These are phyloP conservation scores for Bacillus rossius DNA, from an alignment of 1,140 invertebrate species.

Conservation along the genomic window DNA sequence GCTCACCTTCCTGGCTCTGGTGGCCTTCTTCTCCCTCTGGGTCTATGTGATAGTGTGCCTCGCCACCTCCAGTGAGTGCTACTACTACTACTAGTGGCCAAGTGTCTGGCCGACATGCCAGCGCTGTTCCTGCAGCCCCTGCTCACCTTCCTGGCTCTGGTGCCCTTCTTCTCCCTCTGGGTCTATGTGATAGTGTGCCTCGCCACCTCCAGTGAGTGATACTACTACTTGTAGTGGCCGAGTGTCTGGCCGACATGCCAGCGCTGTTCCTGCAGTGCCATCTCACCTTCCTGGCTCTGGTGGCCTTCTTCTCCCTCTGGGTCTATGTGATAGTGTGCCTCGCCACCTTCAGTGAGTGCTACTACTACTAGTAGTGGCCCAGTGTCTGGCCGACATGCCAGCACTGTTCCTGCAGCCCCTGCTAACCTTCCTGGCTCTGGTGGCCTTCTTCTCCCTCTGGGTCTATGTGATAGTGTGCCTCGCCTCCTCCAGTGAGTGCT, in stretches of 20 bases:
- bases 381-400: slow-evolving; percentile 74
- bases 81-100: too few species aligned
- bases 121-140: slow-evolving; percentile 83
- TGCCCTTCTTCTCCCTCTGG: slow-evolving; percentile 82
- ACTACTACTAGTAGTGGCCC: too few species aligned
- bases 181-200: slow-evolving; percentile 66
- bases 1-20: slow-evolving; percentile 72
- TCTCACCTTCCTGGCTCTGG: slow-evolving; percentile 72
- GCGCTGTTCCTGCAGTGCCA: slow-evolving; percentile 83
- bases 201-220: slow-evolving; percentile 64
- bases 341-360: slow-evolving; percentile 63
- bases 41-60: slow-evolving; percentile 66
- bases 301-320: slow-evolving; percentile 82
- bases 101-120: slow-evolving; percentile 74
- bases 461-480: slow-evolving; percentile 66
- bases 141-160: slow-evolving; percentile 72
- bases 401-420: slow-evolving; percentile 83
- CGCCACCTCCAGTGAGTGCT: slow-evolving; percentile 64
- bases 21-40: slow-evolving; percentile 82
- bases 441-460: slow-evolving; percentile 82
- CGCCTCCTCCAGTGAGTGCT: slow-evolving; percentile 64
- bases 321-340: slow-evolving; percentile 66
- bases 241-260: slow-evolving; percentile 74
- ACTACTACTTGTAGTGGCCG: too few species aligned
- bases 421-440: slow-evolving; percentile 72